Percentiles rank a stretch among this genome's conserved stretches.
These are phyloP conservation scores for Anastrepha ludens DNA, from an alignment of 1,140 invertebrate genomes.

Conservation along the genomic window DNA sequence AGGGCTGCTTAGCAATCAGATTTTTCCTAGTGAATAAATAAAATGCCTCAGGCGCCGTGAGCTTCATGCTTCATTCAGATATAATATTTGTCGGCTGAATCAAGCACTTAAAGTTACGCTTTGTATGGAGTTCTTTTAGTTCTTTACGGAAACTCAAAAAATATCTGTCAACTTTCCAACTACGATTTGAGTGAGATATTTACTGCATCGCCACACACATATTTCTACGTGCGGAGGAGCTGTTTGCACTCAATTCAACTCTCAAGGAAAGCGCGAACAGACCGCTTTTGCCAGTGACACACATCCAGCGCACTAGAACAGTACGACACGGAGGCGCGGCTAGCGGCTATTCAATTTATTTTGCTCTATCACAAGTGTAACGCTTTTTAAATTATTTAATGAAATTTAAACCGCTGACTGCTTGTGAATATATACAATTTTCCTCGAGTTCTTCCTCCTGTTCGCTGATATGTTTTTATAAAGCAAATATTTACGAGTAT, in stretches of 20 bases:
- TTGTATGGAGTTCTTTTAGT: too few relatives aligned
- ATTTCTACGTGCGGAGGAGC: neutral
- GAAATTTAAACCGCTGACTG: constrained; percentile 70
- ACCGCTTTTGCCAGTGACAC: constrained; percentile 57
- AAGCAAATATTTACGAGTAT: too few relatives aligned
- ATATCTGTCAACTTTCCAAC: constrained; percentile 70
- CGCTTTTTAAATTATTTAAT: constrained; percentile 64
- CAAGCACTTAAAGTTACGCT: too few relatives aligned
- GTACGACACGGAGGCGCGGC: constrained; percentile 58
- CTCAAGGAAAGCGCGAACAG: constrained; percentile 69
- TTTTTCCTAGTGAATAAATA: too few relatives aligned
- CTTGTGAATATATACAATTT: constrained; percentile 60
- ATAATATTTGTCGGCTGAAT: too few relatives aligned
- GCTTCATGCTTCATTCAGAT: too few relatives aligned
- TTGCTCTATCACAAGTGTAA: constrained; percentile 74
- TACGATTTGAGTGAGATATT: constrained; percentile 62
- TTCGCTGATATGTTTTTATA: too few relatives aligned
- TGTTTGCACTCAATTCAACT: constrained; percentile 65
- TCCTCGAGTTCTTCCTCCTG: too few relatives aligned
- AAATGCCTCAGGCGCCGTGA: too few relatives aligned
- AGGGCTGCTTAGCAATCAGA: too few relatives aligned
- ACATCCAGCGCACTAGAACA: constrained; percentile 70
- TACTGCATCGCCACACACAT: neutral
- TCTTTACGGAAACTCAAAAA: neutral
- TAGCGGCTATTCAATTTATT: constrained; percentile 57